Evolutionary conservation across 2,888 invertebrate species (phyloP).

Genomic region (Lasioglossum vierecki): DNA sequence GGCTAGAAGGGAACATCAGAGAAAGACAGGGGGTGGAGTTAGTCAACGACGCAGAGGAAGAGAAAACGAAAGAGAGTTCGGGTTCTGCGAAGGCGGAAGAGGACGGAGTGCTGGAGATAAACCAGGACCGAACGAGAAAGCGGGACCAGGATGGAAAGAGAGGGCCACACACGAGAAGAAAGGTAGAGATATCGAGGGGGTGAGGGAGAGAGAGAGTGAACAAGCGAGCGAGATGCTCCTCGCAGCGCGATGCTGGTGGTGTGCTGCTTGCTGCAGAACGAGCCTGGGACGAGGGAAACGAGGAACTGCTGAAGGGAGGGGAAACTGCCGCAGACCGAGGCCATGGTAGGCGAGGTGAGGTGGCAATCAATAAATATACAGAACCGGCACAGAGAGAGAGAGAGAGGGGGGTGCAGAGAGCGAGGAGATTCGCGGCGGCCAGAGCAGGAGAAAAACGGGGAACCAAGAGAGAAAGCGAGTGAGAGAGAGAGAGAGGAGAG

Average conservation of each 20-base stretch:
- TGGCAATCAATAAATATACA: conserved; percentile 84
- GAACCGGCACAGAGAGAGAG: conserved; percentile 71
- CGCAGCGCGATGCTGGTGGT: conserved; percentile 64
- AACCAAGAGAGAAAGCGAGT: conserved; percentile 41
- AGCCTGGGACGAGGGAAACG: conserved; percentile 69
- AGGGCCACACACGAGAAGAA: conserved; percentile 14
- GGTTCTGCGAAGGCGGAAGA: conserved; percentile 29
- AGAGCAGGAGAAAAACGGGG: conserved; percentile 55
- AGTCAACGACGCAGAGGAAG: conserved; percentile 41
- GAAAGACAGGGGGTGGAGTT: conserved; percentile 47
- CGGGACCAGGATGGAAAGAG: not conserved
- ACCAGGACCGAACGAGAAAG: conserved; percentile 28
- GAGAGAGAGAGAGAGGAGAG: conserved; percentile 32
- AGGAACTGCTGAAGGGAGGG: conserved; percentile 67
- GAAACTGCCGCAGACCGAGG: conserved; percentile 76
- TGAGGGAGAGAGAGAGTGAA: not conserved
- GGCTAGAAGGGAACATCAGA: conserved; percentile 41
- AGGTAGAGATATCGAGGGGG: conserved; percentile 18
- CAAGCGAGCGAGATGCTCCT: conserved; percentile 32
- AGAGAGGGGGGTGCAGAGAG: conserved; percentile 43
- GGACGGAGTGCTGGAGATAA: conserved; percentile 19
- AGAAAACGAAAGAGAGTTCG: conserved; percentile 37
- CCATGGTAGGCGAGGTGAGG: conserved; percentile 79
- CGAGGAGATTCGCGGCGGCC: conserved; percentile 46
- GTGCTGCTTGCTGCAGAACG: conserved; percentile 66